phyloP scores from a whole-genome alignment of 2,113 vertebrate genomes.

The Chionis minor region DNA sequence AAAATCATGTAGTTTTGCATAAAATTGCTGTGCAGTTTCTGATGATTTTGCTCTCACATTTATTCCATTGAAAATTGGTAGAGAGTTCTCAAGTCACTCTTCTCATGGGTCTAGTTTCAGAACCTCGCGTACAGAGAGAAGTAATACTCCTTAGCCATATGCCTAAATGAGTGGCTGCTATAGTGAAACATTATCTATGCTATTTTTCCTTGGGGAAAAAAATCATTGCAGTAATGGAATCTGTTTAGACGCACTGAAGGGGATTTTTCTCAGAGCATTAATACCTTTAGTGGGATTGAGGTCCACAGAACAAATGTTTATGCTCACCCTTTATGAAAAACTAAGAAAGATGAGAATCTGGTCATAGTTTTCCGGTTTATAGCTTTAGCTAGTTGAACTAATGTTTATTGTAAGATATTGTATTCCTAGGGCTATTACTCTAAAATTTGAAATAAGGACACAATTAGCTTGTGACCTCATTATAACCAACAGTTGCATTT shows the following conservation, averaged over 20 bases:
- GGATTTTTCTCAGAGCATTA: neutral
- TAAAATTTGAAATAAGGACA: neutral
- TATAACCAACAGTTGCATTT: neutral
- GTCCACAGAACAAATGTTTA: neutral
- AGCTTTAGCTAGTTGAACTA: neutral
- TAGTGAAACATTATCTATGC: neutral
- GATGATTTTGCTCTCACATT: neutral
- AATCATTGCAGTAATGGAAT: neutral
- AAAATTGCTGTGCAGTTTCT: neutral
- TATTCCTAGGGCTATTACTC: neutral
- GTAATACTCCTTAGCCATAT: neutral
- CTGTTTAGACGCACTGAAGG: neutral
- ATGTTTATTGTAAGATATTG: neutral
- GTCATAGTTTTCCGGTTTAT: neutral
- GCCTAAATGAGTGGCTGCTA: neutral
- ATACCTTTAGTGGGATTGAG: neutral
- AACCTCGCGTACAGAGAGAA: neutral
- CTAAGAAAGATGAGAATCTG: neutral
- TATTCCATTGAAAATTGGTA: neutral
- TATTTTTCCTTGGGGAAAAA: neutral
- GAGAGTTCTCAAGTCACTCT: neutral
- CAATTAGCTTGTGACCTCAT: conserved; percentile 23
- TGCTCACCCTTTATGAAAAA: neutral
- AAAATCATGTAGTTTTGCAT: neutral
- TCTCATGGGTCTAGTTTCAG: neutral